Base-by-base conservation (phyloP, 2,113 vertebrate species). In the Myrmecophaga tridactyla region DNA sequence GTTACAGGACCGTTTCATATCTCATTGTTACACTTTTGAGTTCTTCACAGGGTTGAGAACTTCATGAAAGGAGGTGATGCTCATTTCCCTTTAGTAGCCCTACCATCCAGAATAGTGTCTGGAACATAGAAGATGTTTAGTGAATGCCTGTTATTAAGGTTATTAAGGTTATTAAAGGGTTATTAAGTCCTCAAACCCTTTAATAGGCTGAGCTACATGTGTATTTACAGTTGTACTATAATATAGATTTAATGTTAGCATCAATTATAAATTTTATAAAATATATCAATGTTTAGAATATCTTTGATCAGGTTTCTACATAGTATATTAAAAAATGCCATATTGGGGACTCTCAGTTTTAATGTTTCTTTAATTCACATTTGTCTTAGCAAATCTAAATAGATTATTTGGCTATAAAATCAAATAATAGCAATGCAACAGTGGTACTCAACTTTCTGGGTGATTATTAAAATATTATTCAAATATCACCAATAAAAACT, bases 401-500 rank as follows among this genome's bases (percentile, higher is more conserved):
- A 80, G 31, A 83, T 70, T 78, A 67, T 34, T 67, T 72, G 46
- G 36, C 36, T 86, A 62, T 86, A 65, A 70, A 85, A 94, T 53
- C 29, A 96, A 78, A 86, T 72, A 21, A 86, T 72, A 34, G 72
- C 76, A 76, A 82, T 87, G 7, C 3, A 60, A 25, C 13, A 48
- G 36, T 76, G 15, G 1, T 29, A 80, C 1, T 85, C 29, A 48
- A 87, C 1, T 76, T 51, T 4, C n/a, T 84, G 39, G 78, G 4
- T 87, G 15, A 53, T 86, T 83, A 34, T 13, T 72, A 76, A 88
- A 94, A 70, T 92, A 53, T 86, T 83, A 34, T 13, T 72, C 72
- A 88, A 94, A 70, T 92, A 93, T 76, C 31, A 41, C 7, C 3
- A 82, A 31, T 85, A 18, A 67, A 92, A 96, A 85, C 3, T 75